These are phyloP conservation scores for Pempheris klunzingeri DNA, from an alignment of 2,797 vertebrate species.

Conservation along the genomic window DNA sequence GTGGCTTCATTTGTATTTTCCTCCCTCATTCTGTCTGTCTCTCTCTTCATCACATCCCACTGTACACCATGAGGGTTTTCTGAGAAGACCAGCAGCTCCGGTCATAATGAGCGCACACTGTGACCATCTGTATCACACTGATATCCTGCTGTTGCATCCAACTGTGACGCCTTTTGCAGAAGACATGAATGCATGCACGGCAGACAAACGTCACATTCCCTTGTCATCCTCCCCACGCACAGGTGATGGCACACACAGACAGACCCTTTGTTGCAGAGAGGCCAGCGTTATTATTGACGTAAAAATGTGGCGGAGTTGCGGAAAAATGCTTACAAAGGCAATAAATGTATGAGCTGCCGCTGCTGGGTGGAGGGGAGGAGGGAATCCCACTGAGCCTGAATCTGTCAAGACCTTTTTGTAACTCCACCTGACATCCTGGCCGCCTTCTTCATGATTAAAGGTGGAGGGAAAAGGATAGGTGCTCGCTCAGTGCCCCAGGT, in stretches of 20 bases:
- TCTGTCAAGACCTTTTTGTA: conserved; percentile 64
- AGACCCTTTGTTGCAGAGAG: conserved; percentile 5
- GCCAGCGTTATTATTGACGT: conserved; percentile 20
- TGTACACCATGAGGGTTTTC: conserved; percentile 9
- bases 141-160: conserved; percentile 17
- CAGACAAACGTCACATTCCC: neutral
- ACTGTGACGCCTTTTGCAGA: neutral
- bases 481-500: no score
- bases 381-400: conserved; percentile 64
- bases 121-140: neutral
- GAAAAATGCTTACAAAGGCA: conserved; percentile 70
- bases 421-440: conserved; percentile 51
- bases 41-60: conserved; percentile 10
- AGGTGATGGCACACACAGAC: neutral
- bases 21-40: conserved; percentile 2
- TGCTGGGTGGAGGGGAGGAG: conserved; percentile 31
- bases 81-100: neutral
- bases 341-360: conserved; percentile 46
- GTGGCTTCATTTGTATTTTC: conserved; percentile 12
- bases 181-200: neutral
- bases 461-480: neutral
- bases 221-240: conserved; percentile 2
- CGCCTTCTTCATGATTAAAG: conserved; percentile 19
- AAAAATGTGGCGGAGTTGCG: conserved; percentile 48
- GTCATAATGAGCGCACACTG: neutral